Percentiles rank a stretch among this genome's conserved stretches.
Evolutionary conservation across 2,888 invertebrate species (phyloP).

Genomic region (Bombylius discolor): DNA sequence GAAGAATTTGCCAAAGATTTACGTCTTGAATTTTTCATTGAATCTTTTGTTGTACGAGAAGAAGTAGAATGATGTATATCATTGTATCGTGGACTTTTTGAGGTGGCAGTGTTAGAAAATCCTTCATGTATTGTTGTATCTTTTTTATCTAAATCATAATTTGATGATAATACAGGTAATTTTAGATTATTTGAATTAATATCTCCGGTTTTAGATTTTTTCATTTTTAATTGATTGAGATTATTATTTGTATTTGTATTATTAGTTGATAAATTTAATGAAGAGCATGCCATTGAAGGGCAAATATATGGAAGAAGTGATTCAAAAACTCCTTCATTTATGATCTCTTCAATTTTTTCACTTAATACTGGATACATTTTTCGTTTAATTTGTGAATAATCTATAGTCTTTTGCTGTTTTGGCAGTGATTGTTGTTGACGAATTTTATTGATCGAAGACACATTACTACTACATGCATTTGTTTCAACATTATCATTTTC

Average conservation of each 20-base stretch:
- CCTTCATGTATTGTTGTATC: background rate
- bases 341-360: slow-evolving; percentile 42
- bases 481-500: background rate
- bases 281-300: slow-evolving; percentile 21
- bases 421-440: too few species aligned
- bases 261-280: background rate
- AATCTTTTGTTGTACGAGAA: background rate
- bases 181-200: background rate
- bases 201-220: background rate
- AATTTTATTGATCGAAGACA: too few species aligned
- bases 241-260: background rate
- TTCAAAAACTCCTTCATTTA: slow-evolving; percentile 71
- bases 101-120: background rate
- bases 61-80: too few species aligned
- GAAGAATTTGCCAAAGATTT: slow-evolving; percentile 3
- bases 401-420: too few species aligned
- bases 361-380: slow-evolving; percentile 27
- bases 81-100: background rate
- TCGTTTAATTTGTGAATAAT: background rate
- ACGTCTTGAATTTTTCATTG: background rate
- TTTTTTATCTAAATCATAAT: slow-evolving; percentile 4
- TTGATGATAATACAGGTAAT: background rate
- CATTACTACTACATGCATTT: background rate
- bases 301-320: slow-evolving; percentile 65
- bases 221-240: background rate